Evolutionary conservation across 2,888 invertebrate genomes (phyloP).

Genomic region (Acrobasis consociella): DNA sequence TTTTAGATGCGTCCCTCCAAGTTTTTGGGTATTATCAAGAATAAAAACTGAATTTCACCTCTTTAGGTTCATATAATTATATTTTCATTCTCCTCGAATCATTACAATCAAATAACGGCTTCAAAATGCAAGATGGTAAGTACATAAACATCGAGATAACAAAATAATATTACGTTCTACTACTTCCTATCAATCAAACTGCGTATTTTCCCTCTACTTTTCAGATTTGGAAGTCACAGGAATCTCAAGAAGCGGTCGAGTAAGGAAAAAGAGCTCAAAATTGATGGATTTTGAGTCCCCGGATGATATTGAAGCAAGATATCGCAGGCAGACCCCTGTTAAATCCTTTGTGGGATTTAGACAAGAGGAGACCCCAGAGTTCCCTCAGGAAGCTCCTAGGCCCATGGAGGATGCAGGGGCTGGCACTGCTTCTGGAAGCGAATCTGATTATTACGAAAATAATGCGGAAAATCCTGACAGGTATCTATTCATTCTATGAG

Average conservation of each 20-base stretch:
- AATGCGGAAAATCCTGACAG: slow-evolving; percentile 72
- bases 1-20: too few species aligned
- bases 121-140: slow-evolving; percentile 31
- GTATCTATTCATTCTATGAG: too few species aligned
- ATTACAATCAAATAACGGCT: too few species aligned
- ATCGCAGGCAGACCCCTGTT: slow-evolving; percentile 64
- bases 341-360: slow-evolving; percentile 55
- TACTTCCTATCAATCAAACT: not conserved
- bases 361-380: slow-evolving; percentile 57
- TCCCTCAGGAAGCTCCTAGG: slow-evolving; percentile 46
- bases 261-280: slow-evolving; percentile 97
- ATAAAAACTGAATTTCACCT: not conserved
- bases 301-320: slow-evolving; percentile 90
- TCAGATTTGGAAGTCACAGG: slow-evolving; percentile 91
- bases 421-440: slow-evolving; percentile 68
- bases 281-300: slow-evolving; percentile 96
- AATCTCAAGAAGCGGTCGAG: slow-evolving; percentile 93
- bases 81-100: too few species aligned
- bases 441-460: slow-evolving; percentile 75
- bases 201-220: slow-evolving; percentile 28
- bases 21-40: slow-evolving; percentile 25
- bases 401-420: slow-evolving; percentile 57
- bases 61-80: too few species aligned
- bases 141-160: not conserved
- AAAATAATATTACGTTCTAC: not conserved